phyloP scores from a whole-genome alignment of 2,888 invertebrate genomes.

The Pharmacophagus antenor region DNA sequence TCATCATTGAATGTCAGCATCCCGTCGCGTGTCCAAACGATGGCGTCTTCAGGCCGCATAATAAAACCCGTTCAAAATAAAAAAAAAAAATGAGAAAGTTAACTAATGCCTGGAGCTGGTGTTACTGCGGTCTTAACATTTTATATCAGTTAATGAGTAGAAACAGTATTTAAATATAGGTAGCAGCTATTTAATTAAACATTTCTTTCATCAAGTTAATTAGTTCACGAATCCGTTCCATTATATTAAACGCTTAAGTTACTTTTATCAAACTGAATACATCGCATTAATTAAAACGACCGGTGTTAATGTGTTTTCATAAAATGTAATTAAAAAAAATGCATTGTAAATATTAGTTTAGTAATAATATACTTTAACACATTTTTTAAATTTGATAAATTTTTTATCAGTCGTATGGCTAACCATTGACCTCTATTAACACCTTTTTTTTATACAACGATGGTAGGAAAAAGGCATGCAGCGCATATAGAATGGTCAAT shows the following conservation, averaged over 20 bases:
- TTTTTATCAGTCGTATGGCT: too few relatives aligned
- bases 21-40: too few relatives aligned
- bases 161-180: background rate
- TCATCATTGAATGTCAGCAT: too few relatives aligned
- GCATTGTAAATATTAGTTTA: background rate
- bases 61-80: background rate
- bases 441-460: too few relatives aligned
- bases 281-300: conserved; percentile 16
- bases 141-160: background rate
- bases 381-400: too few relatives aligned
- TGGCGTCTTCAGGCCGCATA: too few relatives aligned
- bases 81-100: background rate
- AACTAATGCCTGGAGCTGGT: background rate
- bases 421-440: too few relatives aligned
- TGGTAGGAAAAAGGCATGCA: too few relatives aligned
- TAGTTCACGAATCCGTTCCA: conserved; percentile 16
- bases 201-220: conserved; percentile 12
- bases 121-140: background rate
- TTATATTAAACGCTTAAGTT: conserved; percentile 11
- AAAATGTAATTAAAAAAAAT: conserved; percentile 3
- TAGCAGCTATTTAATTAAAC: conserved; percentile 18
- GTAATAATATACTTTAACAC: background rate
- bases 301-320: background rate
- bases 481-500: too few relatives aligned
- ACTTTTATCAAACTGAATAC: conserved; percentile 15